Evolutionary conservation across 2,888 invertebrate genomes (phyloP).

Genomic region (Epinotia ramella): DNA sequence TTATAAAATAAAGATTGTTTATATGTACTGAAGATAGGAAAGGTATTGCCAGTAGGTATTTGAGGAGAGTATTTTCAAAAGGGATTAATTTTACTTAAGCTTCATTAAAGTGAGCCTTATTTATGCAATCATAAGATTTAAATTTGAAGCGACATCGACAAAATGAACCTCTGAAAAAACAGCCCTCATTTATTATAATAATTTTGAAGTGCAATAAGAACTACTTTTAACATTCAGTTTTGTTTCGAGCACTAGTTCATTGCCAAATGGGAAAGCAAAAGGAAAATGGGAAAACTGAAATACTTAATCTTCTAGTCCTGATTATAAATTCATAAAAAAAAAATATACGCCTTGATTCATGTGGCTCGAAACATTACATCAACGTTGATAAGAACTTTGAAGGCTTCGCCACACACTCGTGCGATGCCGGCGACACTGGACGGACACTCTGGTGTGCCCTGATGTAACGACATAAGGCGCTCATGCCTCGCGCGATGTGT

Average conservation of each 20-base stretch:
- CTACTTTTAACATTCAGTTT: conserved; percentile 41
- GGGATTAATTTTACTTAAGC: background rate
- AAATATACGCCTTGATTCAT: background rate
- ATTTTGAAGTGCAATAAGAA: conserved; percentile 52
- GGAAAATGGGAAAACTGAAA: conserved; percentile 14
- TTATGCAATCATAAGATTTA: background rate
- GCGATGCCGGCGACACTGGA: no score
- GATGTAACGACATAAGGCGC: no score
- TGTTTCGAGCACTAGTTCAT: conserved; percentile 1
- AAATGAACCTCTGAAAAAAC: background rate
- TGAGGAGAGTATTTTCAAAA: conserved; percentile 40
- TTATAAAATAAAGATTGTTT: conserved; percentile 47
- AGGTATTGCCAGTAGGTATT: conserved; percentile 52
- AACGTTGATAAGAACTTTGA: background rate
- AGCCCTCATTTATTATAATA: background rate
- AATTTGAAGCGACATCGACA: background rate
- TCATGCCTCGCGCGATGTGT: no score
- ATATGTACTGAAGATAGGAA: conserved; percentile 45
- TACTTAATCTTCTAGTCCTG: conserved; percentile 34
- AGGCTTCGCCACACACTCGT: no score
- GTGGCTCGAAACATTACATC: background rate
- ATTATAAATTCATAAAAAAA: background rate
- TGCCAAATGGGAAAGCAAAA: background rate
- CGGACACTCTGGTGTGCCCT: no score
- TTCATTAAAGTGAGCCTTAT: background rate